Base-by-base conservation (phyloP, 2,113 vertebrate genomes). In the Seriola quinqueradiata region DNA sequence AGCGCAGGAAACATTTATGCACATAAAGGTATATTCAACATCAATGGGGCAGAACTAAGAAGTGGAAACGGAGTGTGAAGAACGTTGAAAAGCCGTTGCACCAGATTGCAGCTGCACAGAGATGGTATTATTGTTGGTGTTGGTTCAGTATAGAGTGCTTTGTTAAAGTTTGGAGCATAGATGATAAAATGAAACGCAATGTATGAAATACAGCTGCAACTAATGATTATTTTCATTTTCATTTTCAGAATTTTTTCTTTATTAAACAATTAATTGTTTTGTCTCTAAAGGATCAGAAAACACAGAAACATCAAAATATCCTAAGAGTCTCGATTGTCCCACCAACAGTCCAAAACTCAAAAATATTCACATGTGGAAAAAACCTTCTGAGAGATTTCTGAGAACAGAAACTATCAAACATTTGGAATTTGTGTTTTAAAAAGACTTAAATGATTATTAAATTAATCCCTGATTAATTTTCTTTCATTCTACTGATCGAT, bases 1-100 rank as follows among this genome's bases (percentile, higher is more conserved):
- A 36, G 36, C 23, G 55, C 32, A 60, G 64, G 64, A 61, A 68
- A 63, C 38, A 52, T 77, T 77, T 70, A 72, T 48, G n/a, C 71
- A 59, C 64, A 69, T 69, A 23, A 71, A 52, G 10, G 40, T 64
- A 7, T 25, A 54, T 40, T 75, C 50, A 46, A 68, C 28, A 32
- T 70, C 32, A 68, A 16, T 28, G 40, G 38, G 6, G 40, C 66
- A 46, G 42, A 17, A 52, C 28, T 60, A 63, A 58, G 71, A 34
- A 12, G 58, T 64, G 61, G 57, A 74, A 79, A 68, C 14, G 21
- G 46, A 70, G 67, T 36, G 52, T 63, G 57, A 70, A 59, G 58
- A 40, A 48, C 21, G 6, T 55, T 21, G 58, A 40, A 75, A 78
- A 55, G 58, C 5, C 34, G 25, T 70, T 58, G 36, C 76, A 48